phyloP scores from a whole-genome alignment of 2,888 invertebrate species.

The Rotaria macrura region DNA sequence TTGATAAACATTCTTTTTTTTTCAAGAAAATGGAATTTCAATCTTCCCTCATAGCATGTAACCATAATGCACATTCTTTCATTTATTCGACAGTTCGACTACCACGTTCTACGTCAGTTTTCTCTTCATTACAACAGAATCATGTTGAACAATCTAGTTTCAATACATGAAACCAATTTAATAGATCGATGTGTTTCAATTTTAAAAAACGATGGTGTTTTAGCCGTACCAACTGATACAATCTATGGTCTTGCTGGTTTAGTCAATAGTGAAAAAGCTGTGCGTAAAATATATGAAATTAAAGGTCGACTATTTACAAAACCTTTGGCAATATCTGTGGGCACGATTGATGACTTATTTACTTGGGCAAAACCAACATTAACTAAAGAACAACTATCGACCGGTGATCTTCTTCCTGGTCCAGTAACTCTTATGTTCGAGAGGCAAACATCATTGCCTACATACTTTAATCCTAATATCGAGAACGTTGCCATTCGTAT shows the following conservation, averaged over 20 bases:
- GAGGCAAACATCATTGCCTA: conserved; percentile 62
- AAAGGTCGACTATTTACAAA: conserved; percentile 72
- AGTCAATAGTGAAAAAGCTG: conserved; percentile 66
- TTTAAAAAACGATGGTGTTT: conserved; percentile 51
- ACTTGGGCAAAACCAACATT: conserved; percentile 69
- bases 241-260: conserved; percentile 85
- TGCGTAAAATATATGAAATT: conserved; percentile 70
- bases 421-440: conserved; percentile 82
- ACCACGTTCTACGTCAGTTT: neutral
- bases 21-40: neutral
- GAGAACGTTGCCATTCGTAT: conserved; percentile 75
- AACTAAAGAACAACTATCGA: conserved; percentile 57
- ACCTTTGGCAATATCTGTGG: conserved; percentile 84
- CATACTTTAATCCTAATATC: conserved; percentile 66
- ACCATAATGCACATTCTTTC: neutral
- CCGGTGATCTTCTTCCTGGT: conserved; percentile 68
- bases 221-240: conserved; percentile 92
- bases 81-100: neutral
- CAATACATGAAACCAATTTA: neutral
- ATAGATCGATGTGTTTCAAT: neutral
- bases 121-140: neutral
- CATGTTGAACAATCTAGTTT: neutral
- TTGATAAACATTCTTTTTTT: no score
- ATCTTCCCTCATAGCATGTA: neutral
- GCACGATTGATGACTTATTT: conserved; percentile 60